These are phyloP conservation scores for Dryococelus australis DNA, from an alignment of 2,888 invertebrate species.

Conservation along the genomic window DNA sequence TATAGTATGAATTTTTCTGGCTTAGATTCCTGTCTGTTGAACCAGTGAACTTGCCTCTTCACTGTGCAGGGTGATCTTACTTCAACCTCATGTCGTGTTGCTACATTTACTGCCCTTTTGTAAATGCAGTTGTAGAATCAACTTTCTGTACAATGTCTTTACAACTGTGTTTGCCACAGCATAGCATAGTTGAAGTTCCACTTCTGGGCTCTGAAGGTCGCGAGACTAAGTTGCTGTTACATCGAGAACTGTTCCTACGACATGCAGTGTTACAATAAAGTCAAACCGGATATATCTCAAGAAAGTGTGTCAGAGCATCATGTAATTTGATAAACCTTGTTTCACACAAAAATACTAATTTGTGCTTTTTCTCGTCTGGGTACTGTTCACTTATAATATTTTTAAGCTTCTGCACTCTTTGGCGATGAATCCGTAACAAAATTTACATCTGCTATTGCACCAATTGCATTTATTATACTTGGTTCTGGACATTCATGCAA, in stretches of 20 bases:
- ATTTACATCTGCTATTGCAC: not conserved
- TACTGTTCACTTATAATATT: not conserved
- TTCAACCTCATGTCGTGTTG: not conserved
- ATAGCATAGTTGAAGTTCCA: not conserved
- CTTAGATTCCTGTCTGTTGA: not conserved
- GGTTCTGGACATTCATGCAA: not conserved
- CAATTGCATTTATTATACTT: not conserved
- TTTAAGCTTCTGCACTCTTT: not conserved
- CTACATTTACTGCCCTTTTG: slow-evolving; percentile 5
- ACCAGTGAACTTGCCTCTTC: not conserved
- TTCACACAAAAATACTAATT: slow-evolving; percentile 6
- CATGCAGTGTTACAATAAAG: not conserved
- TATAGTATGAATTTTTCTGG: not conserved
- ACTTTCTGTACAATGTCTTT: not conserved
- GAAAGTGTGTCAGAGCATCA: not conserved
- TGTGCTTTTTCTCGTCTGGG: not conserved
- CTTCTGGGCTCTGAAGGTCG: not conserved
- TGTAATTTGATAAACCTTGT: not conserved
- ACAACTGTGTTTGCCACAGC: not conserved
- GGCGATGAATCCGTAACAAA: not conserved
- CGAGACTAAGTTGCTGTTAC: not conserved
- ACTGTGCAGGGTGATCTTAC: not conserved
- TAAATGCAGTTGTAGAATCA: not conserved
- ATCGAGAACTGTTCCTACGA: not conserved
- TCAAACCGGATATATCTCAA: not conserved